Base-by-base conservation (phyloP, 2,888 invertebrate genomes). In the Leptogaster cylindrica region DNA sequence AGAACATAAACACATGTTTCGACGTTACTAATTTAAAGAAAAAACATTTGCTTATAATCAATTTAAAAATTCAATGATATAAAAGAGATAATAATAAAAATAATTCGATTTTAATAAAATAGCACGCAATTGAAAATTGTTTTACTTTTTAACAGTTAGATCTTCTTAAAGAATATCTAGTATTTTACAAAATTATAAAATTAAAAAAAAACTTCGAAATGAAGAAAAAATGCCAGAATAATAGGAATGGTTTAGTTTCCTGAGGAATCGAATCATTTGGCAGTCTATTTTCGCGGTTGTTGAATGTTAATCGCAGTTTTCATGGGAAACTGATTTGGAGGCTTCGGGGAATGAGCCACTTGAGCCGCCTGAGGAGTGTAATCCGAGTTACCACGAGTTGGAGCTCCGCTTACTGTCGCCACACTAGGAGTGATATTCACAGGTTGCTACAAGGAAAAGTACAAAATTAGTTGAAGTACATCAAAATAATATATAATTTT, bases 291-390 rank as follows among this genome's bases (percentile, higher is more conserved):
- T 78, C 92, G 86, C 68, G 95, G 95, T 75, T 95, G 95, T 76
- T 95, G 93, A 76, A 95, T 95, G 72, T 90, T 83, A 46, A 84
- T 83, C 68, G 86, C 86, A 14, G 88, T 87, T 74, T 88, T 89
- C 70, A 82, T 79, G 68, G 86, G 83, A 73, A 88, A 83, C 64
- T 84, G 74, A 76, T 84, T 85, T 65, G 95, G 91, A 51, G 89
- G 86, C 77, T 91, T 88, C 63, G 89, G 90, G 83, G 92, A 86
- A 80, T 93, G 88, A 77, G 96, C 89, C 80, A 91, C 84, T 77
- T 94, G 92, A 1, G 94, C 91, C 0, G 95, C 94, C 76, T 93
- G 92, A 0, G 91, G 88, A 18, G 94, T 90, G 77, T 93, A 96
- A 80, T 95, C 95, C 5, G 90, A 90, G 75, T 94, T 90, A 28